Base-by-base conservation (phyloP, 2,888 invertebrate species). In the Noctua janthe region DNA sequence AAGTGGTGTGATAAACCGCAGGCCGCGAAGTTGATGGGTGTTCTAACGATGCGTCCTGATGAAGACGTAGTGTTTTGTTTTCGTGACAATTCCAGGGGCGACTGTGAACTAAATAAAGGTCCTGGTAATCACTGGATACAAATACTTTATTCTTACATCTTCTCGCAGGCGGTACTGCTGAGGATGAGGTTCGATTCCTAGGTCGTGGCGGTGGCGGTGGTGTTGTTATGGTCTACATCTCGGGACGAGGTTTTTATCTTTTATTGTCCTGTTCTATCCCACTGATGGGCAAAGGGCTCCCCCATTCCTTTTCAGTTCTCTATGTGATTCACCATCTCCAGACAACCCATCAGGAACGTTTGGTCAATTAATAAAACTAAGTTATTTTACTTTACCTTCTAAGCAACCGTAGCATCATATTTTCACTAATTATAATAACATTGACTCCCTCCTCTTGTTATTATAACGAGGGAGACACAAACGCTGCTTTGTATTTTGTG, bases 1-100 rank as follows among this genome's bases (percentile, higher is more conserved):
- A 81, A 74, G 81, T 74, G 39, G 0, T 56, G 56, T 29, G 71
- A 81, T 74, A 43, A 74, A 54, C 59, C 29, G 56, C 73, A 80
- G 81, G 66, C n/a, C n/a, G 4, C 56, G 17, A 5, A 51, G 13
- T 73, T 29, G 73, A 73, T 76, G 70, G 35, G 29, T 51, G 20
- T 29, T 29, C 49, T 76, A 71, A 71, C 56, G 39, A 56, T 11
- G 54, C 80, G 47, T 20, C 49, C n/a, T 20, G 10, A 72, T 85
- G 62, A 70, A 80, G 62, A 72, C 39, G 23, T 47, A 51, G 17
- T 69, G 62, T 69, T 69, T 54, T 62, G 54, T 77, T 76, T 77
- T 17, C 11, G 2, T 47, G 29, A 54, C 39, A 71, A 17, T 51
- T 79, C 49, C 39, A 69, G 56, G 5, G 29, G 10, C 2, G 8